phyloP scores from a whole-genome alignment of 2,113 vertebrate genomes.

The Chionomys nivalis region DNA sequence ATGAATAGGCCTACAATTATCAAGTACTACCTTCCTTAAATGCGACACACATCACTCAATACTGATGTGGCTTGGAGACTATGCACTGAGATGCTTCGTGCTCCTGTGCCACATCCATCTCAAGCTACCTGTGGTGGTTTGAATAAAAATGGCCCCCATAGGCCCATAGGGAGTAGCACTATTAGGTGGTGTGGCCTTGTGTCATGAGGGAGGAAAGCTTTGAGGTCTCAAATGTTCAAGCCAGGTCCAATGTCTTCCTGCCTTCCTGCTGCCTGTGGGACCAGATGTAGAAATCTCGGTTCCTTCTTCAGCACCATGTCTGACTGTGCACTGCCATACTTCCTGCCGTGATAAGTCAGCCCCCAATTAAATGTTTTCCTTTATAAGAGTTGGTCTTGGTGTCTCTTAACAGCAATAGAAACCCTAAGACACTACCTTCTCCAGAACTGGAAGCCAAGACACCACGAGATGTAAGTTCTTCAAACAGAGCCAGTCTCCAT shows the following conservation, averaged over 20 bases:
- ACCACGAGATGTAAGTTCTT: slow-evolving; percentile 99
- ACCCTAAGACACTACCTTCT: slow-evolving; percentile 89
- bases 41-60: background rate
- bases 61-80: background rate
- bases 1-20: slow-evolving; percentile 7
- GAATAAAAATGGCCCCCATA: background rate
- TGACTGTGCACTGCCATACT: background rate
- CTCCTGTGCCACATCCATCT: background rate
- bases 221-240: background rate
- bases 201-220: background rate
- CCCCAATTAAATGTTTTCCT: background rate
- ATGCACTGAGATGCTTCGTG: background rate
- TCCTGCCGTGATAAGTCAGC: background rate
- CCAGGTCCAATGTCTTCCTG: background rate
- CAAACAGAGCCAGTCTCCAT: slow-evolving; percentile 96
- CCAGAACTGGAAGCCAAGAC: slow-evolving; percentile 94
- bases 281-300: too few species aligned
- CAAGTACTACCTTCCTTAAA: background rate
- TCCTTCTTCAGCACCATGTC: background rate
- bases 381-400: background rate
- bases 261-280: background rate
- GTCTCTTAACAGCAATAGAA: background rate
- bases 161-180: background rate
- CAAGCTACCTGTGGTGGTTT: slow-evolving; percentile 86
- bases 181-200: background rate